Conservation (phyloP, 2,797 vertebrate genomes). For the Lerista edwardsae region DNA sequence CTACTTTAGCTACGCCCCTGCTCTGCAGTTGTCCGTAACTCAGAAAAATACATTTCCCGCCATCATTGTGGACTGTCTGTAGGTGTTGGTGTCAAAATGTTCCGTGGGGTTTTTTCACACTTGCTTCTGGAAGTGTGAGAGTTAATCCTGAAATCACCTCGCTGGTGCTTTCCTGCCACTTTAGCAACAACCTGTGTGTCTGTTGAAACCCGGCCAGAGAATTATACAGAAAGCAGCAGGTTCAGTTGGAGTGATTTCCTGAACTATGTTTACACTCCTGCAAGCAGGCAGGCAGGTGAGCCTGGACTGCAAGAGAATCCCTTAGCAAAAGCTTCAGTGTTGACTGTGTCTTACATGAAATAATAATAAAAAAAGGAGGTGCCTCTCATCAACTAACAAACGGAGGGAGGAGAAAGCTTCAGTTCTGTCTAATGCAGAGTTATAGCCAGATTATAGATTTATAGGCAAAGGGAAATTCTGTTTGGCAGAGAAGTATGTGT, state of each 20-base stretch:
- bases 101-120: not conserved
- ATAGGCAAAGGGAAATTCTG: constrained; percentile 3
- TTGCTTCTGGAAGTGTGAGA: not conserved
- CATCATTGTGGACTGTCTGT: not conserved
- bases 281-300: constrained; percentile 15
- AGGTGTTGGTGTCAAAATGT: constrained; percentile 4
- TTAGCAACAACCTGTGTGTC: constrained; percentile 47
- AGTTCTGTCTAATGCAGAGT: constrained; percentile 1
- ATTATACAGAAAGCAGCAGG: constrained; percentile 40
- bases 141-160: constrained; percentile 49
- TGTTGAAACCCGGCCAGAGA: not conserved
- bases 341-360: not conserved
- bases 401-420: not conserved
- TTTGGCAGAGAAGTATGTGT: fast-evolving
- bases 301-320: not conserved
- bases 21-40: not conserved
- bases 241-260: constrained; percentile 25
- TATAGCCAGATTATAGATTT: not conserved
- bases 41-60: not conserved
- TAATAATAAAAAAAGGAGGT: not conserved
- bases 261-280: constrained; percentile 21
- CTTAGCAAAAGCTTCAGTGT: not conserved
- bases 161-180: not conserved
- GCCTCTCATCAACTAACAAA: not conserved
- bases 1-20: too few relatives aligned